These are phyloP conservation scores for Mesembrinibis cayennensis DNA, from an alignment of 2,113 vertebrate genomes.

Conservation along the genomic window DNA sequence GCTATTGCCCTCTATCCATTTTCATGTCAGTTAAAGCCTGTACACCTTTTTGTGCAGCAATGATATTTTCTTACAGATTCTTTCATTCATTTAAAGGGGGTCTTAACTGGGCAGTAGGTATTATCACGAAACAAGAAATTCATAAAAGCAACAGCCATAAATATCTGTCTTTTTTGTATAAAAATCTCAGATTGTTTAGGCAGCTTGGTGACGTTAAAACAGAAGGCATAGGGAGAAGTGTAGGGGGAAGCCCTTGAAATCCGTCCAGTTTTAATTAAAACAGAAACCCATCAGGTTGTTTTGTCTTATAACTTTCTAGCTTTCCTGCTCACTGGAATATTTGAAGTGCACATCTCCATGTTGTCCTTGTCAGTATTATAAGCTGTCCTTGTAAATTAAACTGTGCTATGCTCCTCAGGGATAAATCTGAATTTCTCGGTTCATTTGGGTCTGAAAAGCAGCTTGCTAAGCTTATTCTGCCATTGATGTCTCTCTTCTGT, in stretches of 20 bases:
- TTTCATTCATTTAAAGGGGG: neutral
- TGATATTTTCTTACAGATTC: neutral
- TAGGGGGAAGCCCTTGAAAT: neutral
- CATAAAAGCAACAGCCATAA: neutral
- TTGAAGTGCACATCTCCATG: neutral
- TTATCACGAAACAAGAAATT: neutral
- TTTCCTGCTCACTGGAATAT: neutral
- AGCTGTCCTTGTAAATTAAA: constrained; percentile 63
- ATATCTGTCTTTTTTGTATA: neutral
- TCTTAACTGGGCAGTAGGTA: neutral
- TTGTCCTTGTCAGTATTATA: constrained; percentile 53
- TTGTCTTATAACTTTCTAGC: neutral
- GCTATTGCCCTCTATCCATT: neutral
- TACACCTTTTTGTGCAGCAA: neutral
- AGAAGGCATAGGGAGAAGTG: neutral
- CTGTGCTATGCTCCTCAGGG: constrained; percentile 40
- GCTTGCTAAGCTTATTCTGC: constrained; percentile 47
- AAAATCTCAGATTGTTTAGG: neutral
- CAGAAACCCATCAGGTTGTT: neutral
- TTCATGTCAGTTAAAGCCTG: neutral
- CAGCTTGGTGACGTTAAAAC: neutral
- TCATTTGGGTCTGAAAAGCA: constrained; percentile 53
- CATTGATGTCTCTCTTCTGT: constrained; percentile 37
- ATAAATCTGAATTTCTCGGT: constrained; percentile 47
- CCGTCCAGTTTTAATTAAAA: constrained; percentile 11